These are phyloP conservation scores for Cassiopea andromeda DNA, from an alignment of 30 jellyfish, hydroid and myxozoan species.

Conservation along the genomic window DNA sequence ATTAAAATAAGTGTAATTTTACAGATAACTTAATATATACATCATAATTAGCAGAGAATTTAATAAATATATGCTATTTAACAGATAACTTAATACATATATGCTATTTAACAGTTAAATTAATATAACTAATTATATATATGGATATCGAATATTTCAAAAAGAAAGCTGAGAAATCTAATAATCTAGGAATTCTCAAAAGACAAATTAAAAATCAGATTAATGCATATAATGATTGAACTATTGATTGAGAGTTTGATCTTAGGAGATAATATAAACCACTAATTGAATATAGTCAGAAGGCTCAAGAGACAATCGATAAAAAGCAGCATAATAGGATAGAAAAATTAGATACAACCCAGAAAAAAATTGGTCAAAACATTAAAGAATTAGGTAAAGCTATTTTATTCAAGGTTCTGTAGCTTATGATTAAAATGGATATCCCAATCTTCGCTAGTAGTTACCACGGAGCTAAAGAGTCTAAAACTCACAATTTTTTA, in stretches of 20 bases:
- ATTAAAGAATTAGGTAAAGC: background rate
- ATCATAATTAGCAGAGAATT: too few relatives aligned
- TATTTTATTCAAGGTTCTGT: background rate
- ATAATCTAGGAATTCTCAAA: too few relatives aligned
- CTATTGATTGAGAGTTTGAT: background rate
- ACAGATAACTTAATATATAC: background rate
- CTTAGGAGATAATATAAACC: too few relatives aligned
- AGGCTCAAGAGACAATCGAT: background rate
- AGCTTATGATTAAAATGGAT: background rate
- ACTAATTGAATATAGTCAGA: background rate
- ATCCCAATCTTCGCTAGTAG: background rate
- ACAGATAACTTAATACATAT: too few relatives aligned
- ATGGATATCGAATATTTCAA: background rate
- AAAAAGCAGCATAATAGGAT: background rate
- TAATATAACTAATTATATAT: background rate
- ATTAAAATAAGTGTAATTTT: too few relatives aligned
- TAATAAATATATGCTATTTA: too few relatives aligned
- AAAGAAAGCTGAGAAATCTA: background rate
- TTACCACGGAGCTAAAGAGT: background rate
- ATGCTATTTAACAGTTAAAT: background rate
- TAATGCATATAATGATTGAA: background rate
- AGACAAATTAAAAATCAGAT: too few relatives aligned
- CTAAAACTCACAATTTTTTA: background rate
- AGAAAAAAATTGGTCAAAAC: too few relatives aligned
- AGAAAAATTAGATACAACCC: background rate